Conservation (phyloP, 2,113 vertebrate genomes). For the Gymnogyps californianus region DNA sequence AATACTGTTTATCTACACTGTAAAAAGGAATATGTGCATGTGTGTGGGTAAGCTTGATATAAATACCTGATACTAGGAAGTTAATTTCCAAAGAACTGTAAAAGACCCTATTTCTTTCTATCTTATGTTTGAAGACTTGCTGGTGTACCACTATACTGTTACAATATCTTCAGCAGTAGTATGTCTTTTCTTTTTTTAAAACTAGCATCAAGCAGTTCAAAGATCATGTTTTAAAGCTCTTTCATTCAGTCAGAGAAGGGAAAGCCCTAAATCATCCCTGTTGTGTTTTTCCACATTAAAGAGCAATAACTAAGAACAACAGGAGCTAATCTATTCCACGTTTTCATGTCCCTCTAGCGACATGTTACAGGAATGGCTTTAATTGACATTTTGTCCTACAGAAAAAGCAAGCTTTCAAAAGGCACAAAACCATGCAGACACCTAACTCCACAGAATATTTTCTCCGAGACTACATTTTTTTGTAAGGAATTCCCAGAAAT, state of each 20-base stretch:
- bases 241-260: background rate
- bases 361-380: background rate
- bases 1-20: background rate
- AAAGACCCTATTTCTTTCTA: background rate
- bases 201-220: background rate
- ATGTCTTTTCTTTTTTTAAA: background rate
- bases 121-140: background rate
- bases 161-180: background rate
- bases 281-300: slow-evolving; percentile 2
- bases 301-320: slow-evolving; percentile 18
- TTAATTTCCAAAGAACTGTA: background rate
- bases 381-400: background rate
- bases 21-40: background rate
- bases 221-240: background rate
- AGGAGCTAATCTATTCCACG: background rate
- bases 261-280: background rate
- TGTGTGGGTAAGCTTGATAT: background rate
- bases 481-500: background rate
- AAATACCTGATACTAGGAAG: background rate
- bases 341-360: slow-evolving; percentile 15
- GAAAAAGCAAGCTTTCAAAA: background rate
- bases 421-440: background rate
- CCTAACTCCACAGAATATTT: background rate
- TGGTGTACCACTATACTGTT: background rate
- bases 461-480: background rate